phyloP scores from a whole-genome alignment of 2,888 invertebrate genomes.

The Drosophila engyochracea region DNA sequence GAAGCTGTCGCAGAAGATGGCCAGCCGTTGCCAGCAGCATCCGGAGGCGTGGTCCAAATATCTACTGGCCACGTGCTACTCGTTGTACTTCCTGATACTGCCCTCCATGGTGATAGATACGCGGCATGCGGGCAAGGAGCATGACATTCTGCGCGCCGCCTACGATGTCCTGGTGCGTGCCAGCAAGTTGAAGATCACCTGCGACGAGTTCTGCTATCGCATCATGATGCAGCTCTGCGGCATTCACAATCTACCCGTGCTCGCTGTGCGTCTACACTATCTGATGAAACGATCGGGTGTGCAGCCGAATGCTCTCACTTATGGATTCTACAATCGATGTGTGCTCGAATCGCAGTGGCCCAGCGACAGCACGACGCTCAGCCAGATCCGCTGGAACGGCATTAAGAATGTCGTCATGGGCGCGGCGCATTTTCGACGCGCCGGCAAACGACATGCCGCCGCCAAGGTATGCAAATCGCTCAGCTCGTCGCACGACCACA shows the following conservation, averaged over 20 bases:
- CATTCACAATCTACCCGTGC: conserved; percentile 95
- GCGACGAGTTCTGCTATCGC: conserved; percentile 99
- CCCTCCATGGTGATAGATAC: conserved; percentile 93
- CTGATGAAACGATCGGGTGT: conserved; percentile 97
- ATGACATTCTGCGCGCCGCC: conserved; percentile 91
- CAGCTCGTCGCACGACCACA: conserved; percentile 83
- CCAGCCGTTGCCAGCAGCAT: conserved; percentile 87
- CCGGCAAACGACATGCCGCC: conserved; percentile 88
- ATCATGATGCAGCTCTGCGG: conserved; percentile 99
- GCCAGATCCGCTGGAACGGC: conserved; percentile 96
- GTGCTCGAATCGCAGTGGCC: conserved; percentile 99
- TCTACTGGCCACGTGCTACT: conserved; percentile 94
- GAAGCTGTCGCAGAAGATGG: conserved; percentile 92
- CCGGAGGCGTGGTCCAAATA: conserved; percentile 98
- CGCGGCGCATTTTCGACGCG: conserved; percentile 94
- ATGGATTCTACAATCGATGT: conserved; percentile 93
- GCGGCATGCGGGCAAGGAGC: conserved; percentile 90
- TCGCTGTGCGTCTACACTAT: conserved; percentile 96
- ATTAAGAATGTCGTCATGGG: conserved; percentile 96
- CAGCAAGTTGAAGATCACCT: conserved; percentile 93
- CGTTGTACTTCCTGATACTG: conserved; percentile 97
- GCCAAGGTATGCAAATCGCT: conserved; percentile 85
- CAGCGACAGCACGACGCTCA: conserved; percentile 89
- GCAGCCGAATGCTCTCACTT: conserved; percentile 98
- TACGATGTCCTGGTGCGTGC: conserved; percentile 95